These are phyloP conservation scores for Anabacerthia variegaticeps DNA, from an alignment of 2,797 vertebrate genomes.

Conservation along the genomic window DNA sequence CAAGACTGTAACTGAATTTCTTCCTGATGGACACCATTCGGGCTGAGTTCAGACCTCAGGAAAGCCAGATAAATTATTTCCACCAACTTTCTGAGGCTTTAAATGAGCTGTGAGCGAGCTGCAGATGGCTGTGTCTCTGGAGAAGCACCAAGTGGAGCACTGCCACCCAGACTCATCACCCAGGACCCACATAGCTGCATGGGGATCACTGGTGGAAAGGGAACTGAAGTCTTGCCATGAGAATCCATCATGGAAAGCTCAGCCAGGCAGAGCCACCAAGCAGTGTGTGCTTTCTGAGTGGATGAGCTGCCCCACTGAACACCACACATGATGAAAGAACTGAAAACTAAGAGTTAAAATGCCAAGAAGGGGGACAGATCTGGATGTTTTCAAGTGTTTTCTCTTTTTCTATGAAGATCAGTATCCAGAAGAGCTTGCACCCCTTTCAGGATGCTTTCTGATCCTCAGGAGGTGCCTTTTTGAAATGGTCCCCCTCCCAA, in stretches of 20 bases:
- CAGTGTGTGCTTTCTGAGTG: background rate
- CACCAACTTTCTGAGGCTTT: background rate
- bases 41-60: background rate
- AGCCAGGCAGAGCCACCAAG: background rate
- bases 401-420: background rate
- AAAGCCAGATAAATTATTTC: background rate
- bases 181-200: background rate
- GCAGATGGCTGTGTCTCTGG: background rate
- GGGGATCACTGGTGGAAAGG: background rate
- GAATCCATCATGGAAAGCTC: background rate
- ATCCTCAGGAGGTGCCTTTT: background rate
- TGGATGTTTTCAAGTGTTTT: background rate
- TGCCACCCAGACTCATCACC: background rate
- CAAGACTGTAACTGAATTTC: background rate
- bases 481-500: background rate
- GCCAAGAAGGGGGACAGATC: background rate
- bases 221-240: background rate
- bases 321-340: background rate
- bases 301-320: background rate
- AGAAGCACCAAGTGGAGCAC: background rate
- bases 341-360: background rate
- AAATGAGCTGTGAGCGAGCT: background rate
- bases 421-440: background rate
- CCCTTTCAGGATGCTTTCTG: background rate
- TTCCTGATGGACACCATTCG: background rate